Conservation (phyloP, 2,113 vertebrate species). For the Ailurus styani region DNA sequence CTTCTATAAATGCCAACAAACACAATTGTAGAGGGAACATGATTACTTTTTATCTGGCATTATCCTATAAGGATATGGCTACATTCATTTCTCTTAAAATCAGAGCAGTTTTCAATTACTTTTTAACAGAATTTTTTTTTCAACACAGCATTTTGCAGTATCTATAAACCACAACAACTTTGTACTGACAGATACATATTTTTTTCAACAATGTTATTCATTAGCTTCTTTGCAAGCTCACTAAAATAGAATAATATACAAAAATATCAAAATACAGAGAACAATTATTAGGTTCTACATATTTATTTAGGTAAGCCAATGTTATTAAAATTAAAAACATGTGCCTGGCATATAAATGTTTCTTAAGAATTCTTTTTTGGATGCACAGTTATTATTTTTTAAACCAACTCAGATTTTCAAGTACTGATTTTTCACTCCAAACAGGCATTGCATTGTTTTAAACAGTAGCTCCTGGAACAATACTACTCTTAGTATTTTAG, state of each 20-base stretch:
- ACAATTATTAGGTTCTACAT: slow-evolving; percentile 74
- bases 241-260: slow-evolving; percentile 26
- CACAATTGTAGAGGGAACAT: neutral
- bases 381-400: slow-evolving; percentile 74
- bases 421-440: slow-evolving; percentile 64
- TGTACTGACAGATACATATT: slow-evolving; percentile 54
- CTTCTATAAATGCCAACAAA: slow-evolving; percentile 56
- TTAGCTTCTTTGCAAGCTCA: slow-evolving; percentile 54
- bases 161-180: slow-evolving; percentile 55
- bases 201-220: slow-evolving; percentile 64
- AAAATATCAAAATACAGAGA: slow-evolving; percentile 49
- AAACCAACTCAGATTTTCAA: slow-evolving; percentile 67
- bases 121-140: slow-evolving; percentile 37
- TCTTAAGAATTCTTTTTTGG: slow-evolving; percentile 73
- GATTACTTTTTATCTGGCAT: slow-evolving; percentile 58
- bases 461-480: slow-evolving; percentile 81
- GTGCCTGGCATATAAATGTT: slow-evolving; percentile 63
- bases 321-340: slow-evolving; percentile 80
- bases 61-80: slow-evolving; percentile 53
- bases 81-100: slow-evolving; percentile 57
- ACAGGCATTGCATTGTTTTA: slow-evolving; percentile 77
- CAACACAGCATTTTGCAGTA: slow-evolving; percentile 35
- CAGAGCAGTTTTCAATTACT: slow-evolving; percentile 47
- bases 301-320: slow-evolving; percentile 74
- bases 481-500: slow-evolving; percentile 75